These are phyloP conservation scores for Therioaphis trifolii DNA, from an alignment of 2,888 invertebrate genomes.

Conservation along the genomic window DNA sequence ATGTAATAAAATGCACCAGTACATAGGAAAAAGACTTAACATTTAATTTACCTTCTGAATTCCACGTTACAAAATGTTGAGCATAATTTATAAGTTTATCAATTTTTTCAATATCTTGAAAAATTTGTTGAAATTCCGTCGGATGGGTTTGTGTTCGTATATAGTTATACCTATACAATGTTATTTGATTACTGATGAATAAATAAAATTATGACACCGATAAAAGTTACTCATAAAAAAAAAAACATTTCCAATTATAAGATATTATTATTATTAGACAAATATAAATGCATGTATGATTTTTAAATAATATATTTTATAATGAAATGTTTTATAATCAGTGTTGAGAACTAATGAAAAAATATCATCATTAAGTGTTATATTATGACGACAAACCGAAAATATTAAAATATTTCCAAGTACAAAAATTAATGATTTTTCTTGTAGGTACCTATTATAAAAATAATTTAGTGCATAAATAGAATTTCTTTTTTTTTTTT, in stretches of 20 bases:
- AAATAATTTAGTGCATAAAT: too few species aligned
- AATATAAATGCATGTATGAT: background rate
- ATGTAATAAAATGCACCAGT: background rate
- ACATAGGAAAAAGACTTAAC: background rate
- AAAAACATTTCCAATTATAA: background rate
- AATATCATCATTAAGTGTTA: too few species aligned
- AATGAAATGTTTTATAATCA: too few species aligned
- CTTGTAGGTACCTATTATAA: too few species aligned
- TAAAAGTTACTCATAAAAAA: background rate
- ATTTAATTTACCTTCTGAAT: slow-evolving; percentile 76
- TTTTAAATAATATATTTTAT: too few species aligned
- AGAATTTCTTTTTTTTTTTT: too few species aligned
- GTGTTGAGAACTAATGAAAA: too few species aligned
- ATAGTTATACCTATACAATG: slow-evolving; percentile 79
- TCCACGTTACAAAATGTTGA: slow-evolving; percentile 82
- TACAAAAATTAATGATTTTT: too few species aligned
- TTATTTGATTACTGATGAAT: too few species aligned
- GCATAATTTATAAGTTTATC: slow-evolving; percentile 78
- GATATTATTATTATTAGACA: background rate
- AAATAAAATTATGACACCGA: background rate
- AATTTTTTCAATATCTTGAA: slow-evolving; percentile 80
- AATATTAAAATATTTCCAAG: too few species aligned
- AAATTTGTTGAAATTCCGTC: slow-evolving; percentile 82
- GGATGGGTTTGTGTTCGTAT: slow-evolving; percentile 79
- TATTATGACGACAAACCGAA: too few species aligned